A percentile compares a stretch with the other conserved stretches of the same genome.
Evolutionary conservation across 1,140 invertebrate genomes (phyloP).

Genomic region (Brachionus sp.): DNA sequence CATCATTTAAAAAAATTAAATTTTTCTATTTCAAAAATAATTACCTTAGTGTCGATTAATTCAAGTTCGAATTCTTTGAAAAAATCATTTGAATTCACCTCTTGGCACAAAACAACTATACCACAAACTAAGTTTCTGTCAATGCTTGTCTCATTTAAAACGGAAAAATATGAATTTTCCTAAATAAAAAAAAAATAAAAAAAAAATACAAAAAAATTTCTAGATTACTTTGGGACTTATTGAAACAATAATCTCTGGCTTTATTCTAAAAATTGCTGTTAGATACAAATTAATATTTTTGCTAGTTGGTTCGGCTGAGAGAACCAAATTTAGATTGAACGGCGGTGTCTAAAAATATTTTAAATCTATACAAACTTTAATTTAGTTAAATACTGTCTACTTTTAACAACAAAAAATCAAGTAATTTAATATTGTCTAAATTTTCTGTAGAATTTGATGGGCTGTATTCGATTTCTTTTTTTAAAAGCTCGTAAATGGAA

Average conservation of each 20-base stretch:
- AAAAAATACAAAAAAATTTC: not conserved
- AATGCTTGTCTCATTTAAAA: constrained; percentile 28
- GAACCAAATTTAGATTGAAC: constrained; percentile 15
- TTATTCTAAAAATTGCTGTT: not conserved
- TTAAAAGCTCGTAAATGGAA: not conserved
- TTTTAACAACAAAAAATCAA: not conserved
- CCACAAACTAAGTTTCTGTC: constrained; percentile 28
- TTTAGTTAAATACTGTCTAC: not conserved
- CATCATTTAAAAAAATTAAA: too few relatives aligned
- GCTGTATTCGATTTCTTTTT: not conserved
- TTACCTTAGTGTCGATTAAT: constrained; percentile 15
- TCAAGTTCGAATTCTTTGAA: constrained; percentile 31
- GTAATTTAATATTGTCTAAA: not conserved
- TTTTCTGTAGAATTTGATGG: constrained; percentile 13
- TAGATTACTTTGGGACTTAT: not conserved
- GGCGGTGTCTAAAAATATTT: constrained; percentile 6
- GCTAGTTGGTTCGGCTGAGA: not conserved
- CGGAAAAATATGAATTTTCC: constrained; percentile 29
- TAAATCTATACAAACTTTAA: not conserved
- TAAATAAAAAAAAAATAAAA: not conserved
- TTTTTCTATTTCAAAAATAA: too few relatives aligned
- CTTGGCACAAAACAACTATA: constrained; percentile 1
- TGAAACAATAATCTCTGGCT: constrained; percentile 33
- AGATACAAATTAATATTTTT: constrained; percentile 36
- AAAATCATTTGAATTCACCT: not conserved